Evolutionary conservation across 2,888 invertebrate genomes (phyloP).

Genomic region (Drosophila falleni): DNA sequence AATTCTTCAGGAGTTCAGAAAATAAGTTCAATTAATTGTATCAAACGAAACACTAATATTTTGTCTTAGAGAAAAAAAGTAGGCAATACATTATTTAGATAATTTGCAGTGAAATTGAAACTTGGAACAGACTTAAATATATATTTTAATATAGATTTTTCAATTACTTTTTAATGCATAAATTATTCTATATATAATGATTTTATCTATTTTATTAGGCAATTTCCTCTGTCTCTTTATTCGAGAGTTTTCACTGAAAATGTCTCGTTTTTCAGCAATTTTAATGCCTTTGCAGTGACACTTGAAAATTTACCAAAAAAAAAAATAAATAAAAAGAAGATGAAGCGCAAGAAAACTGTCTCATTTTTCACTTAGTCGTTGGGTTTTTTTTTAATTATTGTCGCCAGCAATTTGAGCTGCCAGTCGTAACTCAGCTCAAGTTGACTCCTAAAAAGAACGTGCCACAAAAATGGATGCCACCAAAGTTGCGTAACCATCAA

Average conservation of each 20-base stretch:
- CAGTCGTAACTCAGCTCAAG: constrained; percentile 60
- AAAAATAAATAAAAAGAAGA: background rate
- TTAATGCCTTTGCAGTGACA: constrained; percentile 17
- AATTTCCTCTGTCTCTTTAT: background rate
- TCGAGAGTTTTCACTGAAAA: background rate
- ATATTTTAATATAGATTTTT: too few relatives aligned
- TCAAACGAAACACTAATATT: too few relatives aligned
- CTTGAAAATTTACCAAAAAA: background rate
- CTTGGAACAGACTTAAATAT: background rate
- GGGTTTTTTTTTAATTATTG: constrained; percentile 51
- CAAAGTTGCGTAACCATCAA: constrained; percentile 65
- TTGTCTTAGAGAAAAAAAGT: too few relatives aligned
- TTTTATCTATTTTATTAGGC: background rate
- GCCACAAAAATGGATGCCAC: constrained; percentile 12
- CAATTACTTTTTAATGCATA: background rate
- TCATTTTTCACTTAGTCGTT: constrained; percentile 49
- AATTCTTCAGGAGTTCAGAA: too few relatives aligned
- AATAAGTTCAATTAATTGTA: too few relatives aligned
- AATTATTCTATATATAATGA: background rate
- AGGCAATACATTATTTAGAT: background rate
- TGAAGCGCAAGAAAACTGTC: constrained; percentile 24
- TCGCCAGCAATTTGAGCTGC: constrained; percentile 34
- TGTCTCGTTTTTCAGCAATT: constrained; percentile 13
- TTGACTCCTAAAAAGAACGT: constrained; percentile 32
- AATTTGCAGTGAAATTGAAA: background rate